phyloP scores from a whole-genome alignment of 2,113 vertebrate species.

The Coregonus clupeaformis region DNA sequence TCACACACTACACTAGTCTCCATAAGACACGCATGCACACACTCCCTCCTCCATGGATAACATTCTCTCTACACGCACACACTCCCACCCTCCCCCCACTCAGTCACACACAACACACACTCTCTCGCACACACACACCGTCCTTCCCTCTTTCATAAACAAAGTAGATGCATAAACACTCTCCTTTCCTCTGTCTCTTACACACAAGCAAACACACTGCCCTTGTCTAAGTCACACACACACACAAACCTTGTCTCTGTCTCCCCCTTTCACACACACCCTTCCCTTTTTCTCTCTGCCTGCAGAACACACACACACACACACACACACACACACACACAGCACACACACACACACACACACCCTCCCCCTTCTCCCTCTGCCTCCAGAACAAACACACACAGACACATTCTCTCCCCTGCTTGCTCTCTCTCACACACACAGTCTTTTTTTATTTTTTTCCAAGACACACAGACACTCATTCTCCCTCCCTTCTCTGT shows the following conservation, averaged over 20 bases:
- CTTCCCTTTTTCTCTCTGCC: conserved; percentile 65
- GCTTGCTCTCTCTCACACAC: conserved; percentile 9
- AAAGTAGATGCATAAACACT: conserved; percentile 81
- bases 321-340: conserved; percentile 56
- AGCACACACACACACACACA: conserved; percentile 39
- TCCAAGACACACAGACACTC: conserved; percentile 49
- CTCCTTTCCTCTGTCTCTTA: conserved; percentile 63
- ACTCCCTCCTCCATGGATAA: conserved; percentile 54
- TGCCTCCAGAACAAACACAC: conserved; percentile 4
- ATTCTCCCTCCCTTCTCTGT: conserved; percentile 42
- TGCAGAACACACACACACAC: conserved; percentile 65
- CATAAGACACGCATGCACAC: conserved; percentile 33
- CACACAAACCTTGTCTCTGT: conserved; percentile 62
- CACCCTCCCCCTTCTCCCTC: too few relatives aligned
- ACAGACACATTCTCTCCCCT: conserved; percentile 21
- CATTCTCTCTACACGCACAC: conserved; percentile 18
- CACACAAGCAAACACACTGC: conserved; percentile 65
- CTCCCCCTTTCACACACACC: conserved; percentile 56
- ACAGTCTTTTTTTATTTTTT: conserved; percentile 37
- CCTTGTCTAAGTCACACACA: conserved; percentile 56
- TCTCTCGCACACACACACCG: conserved; percentile 52
- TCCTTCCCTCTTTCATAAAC: conserved; percentile 79
- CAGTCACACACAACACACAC: conserved; percentile 58
- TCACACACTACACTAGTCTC: conserved; percentile 1
- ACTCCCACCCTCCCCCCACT: conserved; percentile 41